Conservation (phyloP, 1,140 invertebrate genomes). For the Ridgeia piscesae region DNA sequence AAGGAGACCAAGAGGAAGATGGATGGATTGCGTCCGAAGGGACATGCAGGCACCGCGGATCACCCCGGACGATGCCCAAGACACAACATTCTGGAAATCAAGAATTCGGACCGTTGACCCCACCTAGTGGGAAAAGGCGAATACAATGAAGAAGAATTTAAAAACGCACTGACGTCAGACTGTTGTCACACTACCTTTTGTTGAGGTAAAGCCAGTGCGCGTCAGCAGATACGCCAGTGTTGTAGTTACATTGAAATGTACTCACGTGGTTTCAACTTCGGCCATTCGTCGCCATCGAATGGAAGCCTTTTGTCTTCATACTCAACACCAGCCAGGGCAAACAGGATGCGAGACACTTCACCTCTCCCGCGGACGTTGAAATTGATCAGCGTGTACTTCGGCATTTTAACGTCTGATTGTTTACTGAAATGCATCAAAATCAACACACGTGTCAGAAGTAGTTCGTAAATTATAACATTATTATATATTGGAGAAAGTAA, state of each 20-base stretch:
- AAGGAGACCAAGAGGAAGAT: too few relatives aligned
- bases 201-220: neutral
- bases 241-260: neutral
- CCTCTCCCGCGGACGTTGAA: constrained; percentile 33
- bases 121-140: too few relatives aligned
- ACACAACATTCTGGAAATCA: too few relatives aligned
- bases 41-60: too few relatives aligned
- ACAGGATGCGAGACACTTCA: constrained; percentile 33
- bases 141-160: too few relatives aligned
- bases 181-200: neutral
- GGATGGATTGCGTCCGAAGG: too few relatives aligned
- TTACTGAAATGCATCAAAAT: neutral
- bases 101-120: too few relatives aligned
- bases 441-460: neutral
- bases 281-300: constrained; percentile 31
- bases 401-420: neutral
- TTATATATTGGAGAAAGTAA: neutral
- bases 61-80: too few relatives aligned
- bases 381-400: constrained; percentile 31
- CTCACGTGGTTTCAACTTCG: constrained; percentile 31
- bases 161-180: too few relatives aligned
- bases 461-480: neutral
- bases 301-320: constrained; percentile 36
- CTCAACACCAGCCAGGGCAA: constrained; percentile 31
- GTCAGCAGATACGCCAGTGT: neutral